These are phyloP conservation scores for Drosophila littoralis DNA, from an alignment of 1,140 invertebrate genomes.

Conservation along the genomic window DNA sequence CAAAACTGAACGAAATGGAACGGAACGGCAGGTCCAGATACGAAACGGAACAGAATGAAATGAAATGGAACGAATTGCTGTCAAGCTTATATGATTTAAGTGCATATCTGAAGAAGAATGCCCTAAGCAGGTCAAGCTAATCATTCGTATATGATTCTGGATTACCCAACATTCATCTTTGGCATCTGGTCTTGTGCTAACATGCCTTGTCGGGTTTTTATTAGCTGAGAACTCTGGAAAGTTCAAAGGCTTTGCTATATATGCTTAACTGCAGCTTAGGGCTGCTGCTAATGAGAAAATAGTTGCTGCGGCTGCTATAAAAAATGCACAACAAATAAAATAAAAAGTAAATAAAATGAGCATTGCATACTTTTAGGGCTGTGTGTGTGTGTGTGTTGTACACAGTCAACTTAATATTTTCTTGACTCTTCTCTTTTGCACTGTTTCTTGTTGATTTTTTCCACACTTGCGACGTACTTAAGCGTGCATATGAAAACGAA, in stretches of 20 bases:
- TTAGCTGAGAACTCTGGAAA: neutral
- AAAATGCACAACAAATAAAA: constrained; percentile 3
- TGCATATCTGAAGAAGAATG: too few species aligned
- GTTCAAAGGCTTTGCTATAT: neutral
- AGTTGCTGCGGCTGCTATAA: constrained; percentile 9
- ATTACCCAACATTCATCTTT: too few species aligned
- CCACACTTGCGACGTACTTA: constrained; percentile 47
- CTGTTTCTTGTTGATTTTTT: constrained; percentile 29
- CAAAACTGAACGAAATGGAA: neutral
- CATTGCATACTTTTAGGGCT: constrained; percentile 6
- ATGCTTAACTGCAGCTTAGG: neutral
- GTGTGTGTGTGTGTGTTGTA: constrained; percentile 12
- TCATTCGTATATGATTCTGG: too few species aligned
- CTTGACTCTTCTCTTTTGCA: constrained; percentile 19
- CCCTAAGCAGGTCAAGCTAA: too few species aligned
- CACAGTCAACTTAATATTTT: constrained; percentile 35
- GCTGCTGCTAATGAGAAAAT: constrained; percentile 33
- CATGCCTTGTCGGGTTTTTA: neutral
- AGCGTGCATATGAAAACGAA: constrained; percentile 45
- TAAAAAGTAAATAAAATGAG: constrained; percentile 1
- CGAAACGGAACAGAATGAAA: neutral
- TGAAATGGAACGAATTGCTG: neutral
- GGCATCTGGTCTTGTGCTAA: too few species aligned
- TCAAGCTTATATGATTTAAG: too few species aligned
- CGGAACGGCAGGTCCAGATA: neutral